Base-by-base conservation (phyloP, 2,888 invertebrate genomes). In the Catocala fraxini region DNA sequence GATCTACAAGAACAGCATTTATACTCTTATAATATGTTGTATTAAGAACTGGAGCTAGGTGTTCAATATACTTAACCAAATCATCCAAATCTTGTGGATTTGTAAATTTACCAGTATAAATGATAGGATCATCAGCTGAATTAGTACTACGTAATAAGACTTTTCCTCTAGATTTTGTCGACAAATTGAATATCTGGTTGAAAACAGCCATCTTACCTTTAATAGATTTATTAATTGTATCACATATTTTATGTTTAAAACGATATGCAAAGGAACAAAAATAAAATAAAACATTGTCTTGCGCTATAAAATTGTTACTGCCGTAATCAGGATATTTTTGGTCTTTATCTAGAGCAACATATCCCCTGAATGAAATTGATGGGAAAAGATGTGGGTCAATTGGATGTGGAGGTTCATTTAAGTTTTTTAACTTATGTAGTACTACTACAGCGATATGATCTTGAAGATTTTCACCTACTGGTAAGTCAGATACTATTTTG, bases 121-220 rank as follows among this genome's bases (percentile, higher is more conserved):
- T 79, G 1, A 74, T 25, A 0, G 85, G 81, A 0, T 60, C 33
- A 4, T 83, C 83, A 9, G 82, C 64, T 2, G 86, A 83, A 63
- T 88, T 63, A 1, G 68, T 74, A 51, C 77, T 87, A 41, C 68
- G 72, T 6, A 89, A 65, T 35, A 56, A 71, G 0, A 91, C 71
- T 39, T 58, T 65, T 5, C 91, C 90, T 73, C 79, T 81, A 0
- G 85, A 87, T 62, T 82, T 59, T 0, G 87, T 87, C 51, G 82
- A 80, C 9, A 87, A 48, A n/a, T 81, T 67, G 9, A 77, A 69
- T 15, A 87, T 51, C 3, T 81, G 48, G 0, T 83, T 42, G 34
- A 82, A 81, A 4, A 86, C 39, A 0, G 64, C 70, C 15, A 85
- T 80, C 41, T 63, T 64, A 0, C 65, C 45, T 12, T 68, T 56